These are phyloP conservation scores for Chaunax sp. DNA, from an alignment of 2,797 vertebrate species.

Conservation along the genomic window DNA sequence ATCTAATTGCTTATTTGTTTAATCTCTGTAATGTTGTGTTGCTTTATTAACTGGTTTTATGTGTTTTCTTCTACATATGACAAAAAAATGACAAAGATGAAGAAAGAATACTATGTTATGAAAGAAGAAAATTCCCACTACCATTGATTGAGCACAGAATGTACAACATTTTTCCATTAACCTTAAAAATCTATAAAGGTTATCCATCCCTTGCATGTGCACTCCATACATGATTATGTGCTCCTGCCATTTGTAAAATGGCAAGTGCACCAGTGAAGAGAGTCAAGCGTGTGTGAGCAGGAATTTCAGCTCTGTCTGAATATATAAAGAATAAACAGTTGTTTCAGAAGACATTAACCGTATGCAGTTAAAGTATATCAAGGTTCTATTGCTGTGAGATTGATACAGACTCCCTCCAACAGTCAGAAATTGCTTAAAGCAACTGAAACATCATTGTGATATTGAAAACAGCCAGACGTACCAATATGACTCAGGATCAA, in stretches of 20 bases:
- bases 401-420: neutral
- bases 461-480: no score
- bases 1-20: constrained; percentile 7
- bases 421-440: neutral
- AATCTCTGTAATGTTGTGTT: constrained; percentile 4
- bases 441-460: neutral
- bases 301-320: neutral
- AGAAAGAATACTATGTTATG: neutral
- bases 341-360: neutral
- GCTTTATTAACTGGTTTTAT: constrained; percentile 21
- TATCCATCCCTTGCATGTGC: neutral
- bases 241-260: neutral
- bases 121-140: neutral
- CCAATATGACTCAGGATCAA: neutral
- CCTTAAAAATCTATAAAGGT: neutral
- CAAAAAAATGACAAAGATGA: neutral
- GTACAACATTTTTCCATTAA: neutral
- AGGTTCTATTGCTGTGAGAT: neutral
- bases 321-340: neutral
- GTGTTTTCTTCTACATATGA: constrained; percentile 5
- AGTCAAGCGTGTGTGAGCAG: neutral
- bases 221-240: neutral
- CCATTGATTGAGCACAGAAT: neutral
- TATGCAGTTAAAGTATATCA: no score
- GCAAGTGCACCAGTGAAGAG: neutral